Evolutionary conservation across 2,113 vertebrate genomes (phyloP), one percentile per base, ranked within the genome.

Genomic region (Cheirogaleus medius): DNA sequence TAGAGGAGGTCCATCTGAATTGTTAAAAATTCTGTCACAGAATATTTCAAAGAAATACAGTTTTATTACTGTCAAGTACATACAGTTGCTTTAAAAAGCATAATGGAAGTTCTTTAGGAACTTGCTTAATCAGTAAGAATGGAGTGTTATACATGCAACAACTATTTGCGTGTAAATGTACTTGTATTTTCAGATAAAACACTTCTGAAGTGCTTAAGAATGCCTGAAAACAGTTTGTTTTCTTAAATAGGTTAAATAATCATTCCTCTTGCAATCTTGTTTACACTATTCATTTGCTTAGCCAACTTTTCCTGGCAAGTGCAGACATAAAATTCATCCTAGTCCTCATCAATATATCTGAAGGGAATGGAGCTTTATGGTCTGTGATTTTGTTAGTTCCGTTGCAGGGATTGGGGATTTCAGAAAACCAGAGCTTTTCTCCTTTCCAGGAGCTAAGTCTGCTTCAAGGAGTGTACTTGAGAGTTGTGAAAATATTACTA

Each of bases 121-220:
- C 29, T 90, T 87, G 37, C 69, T 93, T 87, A 91, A 58, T 83
- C 69, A 23, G 34, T 95, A 88, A 96, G 78, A 96, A 89, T 94
- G 34, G 83, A 94, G 25, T 63, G 20, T 64, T 96, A 87, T 15
- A 84, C 32, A 68, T 92, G 17, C 81, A 88, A 63, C 56, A 96
- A 76, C 66, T 87, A 54, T 95, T 97, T 94, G 32, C 82, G 91
- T 77, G 80, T 81, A 94, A 92, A 95, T 97, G 17, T 80, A 84
- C 49, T 87, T 94, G 32, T 77, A 58, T 93, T 97, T 96, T 95
- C 86, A 73, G 83, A 90, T 49, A 77, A 73, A 63, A 86, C 27
- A 80, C 83, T 95, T 93, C 60, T 34, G 39, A 93, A 94, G 84
- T 96, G 15, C 77, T 97, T 60, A 37, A 83, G 80, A 96, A 94